Evolutionary conservation across 1,140 invertebrate genomes (phyloP).

Genomic region (Drosophila ananassae): DNA sequence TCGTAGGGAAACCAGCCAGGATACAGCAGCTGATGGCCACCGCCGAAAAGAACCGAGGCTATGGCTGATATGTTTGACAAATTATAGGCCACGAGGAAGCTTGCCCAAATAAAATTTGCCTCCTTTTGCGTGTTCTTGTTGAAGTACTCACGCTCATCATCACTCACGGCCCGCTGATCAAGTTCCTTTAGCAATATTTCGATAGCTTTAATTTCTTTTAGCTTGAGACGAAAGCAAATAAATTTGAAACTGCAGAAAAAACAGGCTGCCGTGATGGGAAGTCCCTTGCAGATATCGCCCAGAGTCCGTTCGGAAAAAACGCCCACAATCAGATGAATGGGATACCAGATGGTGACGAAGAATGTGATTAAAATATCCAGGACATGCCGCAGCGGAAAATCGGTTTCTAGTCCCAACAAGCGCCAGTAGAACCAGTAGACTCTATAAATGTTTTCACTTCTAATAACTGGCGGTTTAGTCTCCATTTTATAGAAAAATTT

Average conservation of each 20-base stretch:
- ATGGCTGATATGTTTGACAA: constrained; percentile 33
- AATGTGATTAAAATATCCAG: constrained; percentile 39
- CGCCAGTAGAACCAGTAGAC: constrained; percentile 48
- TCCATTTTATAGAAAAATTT: constrained; percentile 22
- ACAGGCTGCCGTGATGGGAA: constrained; percentile 51
- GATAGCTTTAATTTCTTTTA: constrained; percentile 42
- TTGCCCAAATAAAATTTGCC: constrained; percentile 41
- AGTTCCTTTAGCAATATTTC: constrained; percentile 34
- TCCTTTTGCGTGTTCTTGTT: constrained; percentile 9
- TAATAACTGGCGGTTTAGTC: constrained; percentile 8
- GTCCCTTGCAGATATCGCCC: constrained; percentile 37
- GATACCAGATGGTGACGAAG: constrained; percentile 53
- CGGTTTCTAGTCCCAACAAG: constrained; percentile 28
- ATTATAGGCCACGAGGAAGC: constrained; percentile 45
- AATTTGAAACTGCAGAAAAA: constrained; percentile 55
- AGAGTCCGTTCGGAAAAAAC: constrained; percentile 31
- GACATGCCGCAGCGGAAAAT: neutral
- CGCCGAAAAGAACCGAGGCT: constrained; percentile 22
- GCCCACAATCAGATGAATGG: constrained; percentile 46
- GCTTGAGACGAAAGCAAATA: constrained; percentile 35
- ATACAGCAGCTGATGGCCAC: constrained; percentile 39
- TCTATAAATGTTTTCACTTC: constrained; percentile 28
- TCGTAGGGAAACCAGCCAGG: constrained; percentile 65
- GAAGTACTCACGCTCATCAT: constrained; percentile 39
- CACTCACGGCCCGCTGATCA: constrained; percentile 30